phyloP scores from a whole-genome alignment of 2,113 vertebrate genomes.

The Saccopteryx bilineata region DNA sequence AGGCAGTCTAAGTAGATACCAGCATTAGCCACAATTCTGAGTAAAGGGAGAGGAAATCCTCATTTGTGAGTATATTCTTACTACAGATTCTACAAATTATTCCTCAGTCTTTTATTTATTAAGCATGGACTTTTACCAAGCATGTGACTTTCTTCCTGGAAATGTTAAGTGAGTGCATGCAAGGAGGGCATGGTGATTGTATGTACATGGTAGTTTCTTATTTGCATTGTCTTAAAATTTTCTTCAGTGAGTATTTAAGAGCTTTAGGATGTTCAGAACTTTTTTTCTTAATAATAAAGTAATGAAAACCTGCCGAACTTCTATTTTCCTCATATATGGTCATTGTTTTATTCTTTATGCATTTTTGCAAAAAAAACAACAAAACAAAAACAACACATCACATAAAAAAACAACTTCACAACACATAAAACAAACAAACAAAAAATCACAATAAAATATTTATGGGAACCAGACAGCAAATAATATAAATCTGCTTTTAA shows the following conservation, averaged over 20 bases:
- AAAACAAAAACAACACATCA: too few species aligned
- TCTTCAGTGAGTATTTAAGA: slow-evolving; percentile 7
- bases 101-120: neutral
- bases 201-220: neutral
- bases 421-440: too few species aligned
- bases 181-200: neutral
- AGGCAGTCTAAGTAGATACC: neutral
- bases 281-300: neutral
- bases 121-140: neutral
- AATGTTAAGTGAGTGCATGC: neutral
- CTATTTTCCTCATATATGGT: neutral
- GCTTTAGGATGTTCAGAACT: neutral
- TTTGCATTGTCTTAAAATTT: neutral
- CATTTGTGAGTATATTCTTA: neutral
- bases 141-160: neutral
- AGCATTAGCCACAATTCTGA: neutral
- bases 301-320: neutral
- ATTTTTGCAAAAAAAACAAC: neutral
- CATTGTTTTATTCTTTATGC: neutral
- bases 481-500: neutral
- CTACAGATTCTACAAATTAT: neutral
- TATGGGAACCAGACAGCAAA: neutral
- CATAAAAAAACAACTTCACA: too few species aligned
- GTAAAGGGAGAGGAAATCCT: neutral
- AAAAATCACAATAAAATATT: neutral